phyloP scores from a whole-genome alignment of 1,140 invertebrate species.

The Cydia splendana region DNA sequence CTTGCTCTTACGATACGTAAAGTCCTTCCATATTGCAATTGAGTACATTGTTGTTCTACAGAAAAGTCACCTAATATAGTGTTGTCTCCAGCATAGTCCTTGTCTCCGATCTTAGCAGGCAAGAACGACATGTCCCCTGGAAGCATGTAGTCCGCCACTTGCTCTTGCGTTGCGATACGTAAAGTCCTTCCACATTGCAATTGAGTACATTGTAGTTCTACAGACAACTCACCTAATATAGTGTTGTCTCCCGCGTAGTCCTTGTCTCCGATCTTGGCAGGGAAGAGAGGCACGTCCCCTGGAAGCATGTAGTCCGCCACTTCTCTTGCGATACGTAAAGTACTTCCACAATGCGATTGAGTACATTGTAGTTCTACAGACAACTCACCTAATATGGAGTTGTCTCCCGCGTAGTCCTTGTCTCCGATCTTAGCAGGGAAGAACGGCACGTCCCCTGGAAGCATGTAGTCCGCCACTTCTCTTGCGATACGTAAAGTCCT shows the following conservation, averaged over 20 bases:
- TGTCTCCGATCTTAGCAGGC: slow-evolving; percentile 75
- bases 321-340: slow-evolving; percentile 73
- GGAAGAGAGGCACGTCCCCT: slow-evolving; percentile 82
- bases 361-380: slow-evolving; percentile 84
- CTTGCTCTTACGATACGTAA: slow-evolving; percentile 75
- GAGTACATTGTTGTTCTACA: background rate
- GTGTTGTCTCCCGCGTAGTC: slow-evolving; percentile 82
- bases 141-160: slow-evolving; percentile 49
- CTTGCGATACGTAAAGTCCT: slow-evolving; percentile 74
- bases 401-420: slow-evolving; percentile 82
- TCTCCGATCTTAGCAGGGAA: slow-evolving; percentile 80
- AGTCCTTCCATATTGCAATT: slow-evolving; percentile 67
- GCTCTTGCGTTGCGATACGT: slow-evolving; percentile 68
- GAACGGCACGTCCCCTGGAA: slow-evolving; percentile 81
- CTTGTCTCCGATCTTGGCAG: slow-evolving; percentile 73
- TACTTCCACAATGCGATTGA: slow-evolving; percentile 62
- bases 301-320: slow-evolving; percentile 79
- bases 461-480: slow-evolving; percentile 76
- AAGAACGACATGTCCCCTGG: slow-evolving; percentile 82
- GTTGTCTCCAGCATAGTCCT: slow-evolving; percentile 82
- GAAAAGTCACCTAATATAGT: slow-evolving; percentile 81
- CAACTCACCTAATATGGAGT: slow-evolving; percentile 82
- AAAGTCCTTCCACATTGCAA: slow-evolving; percentile 73
- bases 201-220: slow-evolving; percentile 83
- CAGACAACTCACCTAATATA: slow-evolving; percentile 82